These are phyloP conservation scores for Trachelipus rathkii DNA, from an alignment of 1,140 invertebrate genomes.

Conservation along the genomic window DNA sequence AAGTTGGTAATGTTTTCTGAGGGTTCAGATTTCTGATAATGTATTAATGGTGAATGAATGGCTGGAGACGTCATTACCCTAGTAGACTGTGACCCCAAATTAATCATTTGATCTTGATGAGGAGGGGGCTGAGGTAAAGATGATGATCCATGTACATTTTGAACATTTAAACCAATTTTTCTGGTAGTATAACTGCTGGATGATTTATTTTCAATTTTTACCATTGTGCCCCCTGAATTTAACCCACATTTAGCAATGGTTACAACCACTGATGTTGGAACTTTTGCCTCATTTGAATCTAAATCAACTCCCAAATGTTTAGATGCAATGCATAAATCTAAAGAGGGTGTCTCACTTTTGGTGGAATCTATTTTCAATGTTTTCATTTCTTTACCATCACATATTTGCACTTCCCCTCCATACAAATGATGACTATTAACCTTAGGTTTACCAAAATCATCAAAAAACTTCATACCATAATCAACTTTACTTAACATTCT, in stretches of 20 bases:
- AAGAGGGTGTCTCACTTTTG: constrained; percentile 49
- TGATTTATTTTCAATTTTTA: constrained; percentile 51
- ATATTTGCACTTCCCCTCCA: constrained; percentile 70
- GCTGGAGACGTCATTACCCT: not conserved
- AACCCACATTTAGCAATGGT: constrained; percentile 65
- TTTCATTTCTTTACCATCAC: constrained; percentile 59
- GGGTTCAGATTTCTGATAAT: not conserved
- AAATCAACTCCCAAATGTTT: constrained; percentile 29
- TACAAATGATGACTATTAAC: constrained; percentile 61
- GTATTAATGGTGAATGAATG: not conserved
- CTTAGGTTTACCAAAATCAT: constrained; percentile 28
- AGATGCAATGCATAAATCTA: constrained; percentile 37
- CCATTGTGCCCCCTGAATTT: constrained; percentile 67
- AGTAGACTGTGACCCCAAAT: not conserved
- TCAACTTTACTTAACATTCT: constrained; percentile 28
- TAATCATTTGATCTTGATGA: constrained; percentile 21
- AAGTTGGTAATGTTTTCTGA: not conserved
- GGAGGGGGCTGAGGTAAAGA: not conserved
- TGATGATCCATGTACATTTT: not conserved
- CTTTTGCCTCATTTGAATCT: constrained; percentile 27
- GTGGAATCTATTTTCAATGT: constrained; percentile 66
- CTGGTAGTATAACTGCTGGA: constrained; percentile 30
- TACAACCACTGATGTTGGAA: constrained; percentile 49
- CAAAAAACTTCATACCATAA: constrained; percentile 23
- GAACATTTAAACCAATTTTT: constrained; percentile 33